These are phyloP conservation scores for Drosophila rhopaloa DNA, from an alignment of 1,140 invertebrate species.

Conservation along the genomic window DNA sequence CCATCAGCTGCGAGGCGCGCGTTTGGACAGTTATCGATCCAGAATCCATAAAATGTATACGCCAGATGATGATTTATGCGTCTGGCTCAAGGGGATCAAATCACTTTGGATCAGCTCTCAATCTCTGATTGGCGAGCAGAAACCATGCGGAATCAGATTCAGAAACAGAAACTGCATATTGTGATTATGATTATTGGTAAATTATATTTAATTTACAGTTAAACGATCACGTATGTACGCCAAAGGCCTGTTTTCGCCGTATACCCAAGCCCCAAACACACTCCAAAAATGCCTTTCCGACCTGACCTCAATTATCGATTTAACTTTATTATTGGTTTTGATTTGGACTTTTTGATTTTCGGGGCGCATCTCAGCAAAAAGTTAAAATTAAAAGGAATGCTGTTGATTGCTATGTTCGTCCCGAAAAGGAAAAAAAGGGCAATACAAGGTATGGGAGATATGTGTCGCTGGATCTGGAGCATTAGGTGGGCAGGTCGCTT, in stretches of 20 bases:
- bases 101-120: conserved; percentile 53
- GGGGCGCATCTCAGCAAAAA: conserved; percentile 56
- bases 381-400: conserved; percentile 81
- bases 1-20: conserved; percentile 63
- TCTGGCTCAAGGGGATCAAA: conserved; percentile 74
- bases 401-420: conserved; percentile 69
- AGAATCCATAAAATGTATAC: conserved; percentile 32
- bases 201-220: conserved; percentile 85
- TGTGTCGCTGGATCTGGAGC: conserved; percentile 45
- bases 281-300: conserved; percentile 45
- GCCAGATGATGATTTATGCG: conserved; percentile 72
- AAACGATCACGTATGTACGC: conserved; percentile 82
- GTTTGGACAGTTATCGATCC: conserved; percentile 76
- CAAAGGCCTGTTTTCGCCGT: conserved; percentile 42
- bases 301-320: conserved; percentile 85
- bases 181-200: conserved; percentile 84
- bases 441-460: conserved; percentile 17
- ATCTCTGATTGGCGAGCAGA: conserved; percentile 37
- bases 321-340: conserved; percentile 85
- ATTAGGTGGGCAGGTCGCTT: conserved; percentile 73
- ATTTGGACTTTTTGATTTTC: conserved; percentile 72
- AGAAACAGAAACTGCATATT: conserved; percentile 64
- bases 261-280: conserved; percentile 17
- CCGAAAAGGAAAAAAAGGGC: conserved; percentile 4
- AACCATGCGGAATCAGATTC: conserved; percentile 6